Evolutionary conservation across 2,888 invertebrate genomes (phyloP), one percentile per base, ranked within the genome.

Genomic region (Chromoteleia sp.): DNA sequence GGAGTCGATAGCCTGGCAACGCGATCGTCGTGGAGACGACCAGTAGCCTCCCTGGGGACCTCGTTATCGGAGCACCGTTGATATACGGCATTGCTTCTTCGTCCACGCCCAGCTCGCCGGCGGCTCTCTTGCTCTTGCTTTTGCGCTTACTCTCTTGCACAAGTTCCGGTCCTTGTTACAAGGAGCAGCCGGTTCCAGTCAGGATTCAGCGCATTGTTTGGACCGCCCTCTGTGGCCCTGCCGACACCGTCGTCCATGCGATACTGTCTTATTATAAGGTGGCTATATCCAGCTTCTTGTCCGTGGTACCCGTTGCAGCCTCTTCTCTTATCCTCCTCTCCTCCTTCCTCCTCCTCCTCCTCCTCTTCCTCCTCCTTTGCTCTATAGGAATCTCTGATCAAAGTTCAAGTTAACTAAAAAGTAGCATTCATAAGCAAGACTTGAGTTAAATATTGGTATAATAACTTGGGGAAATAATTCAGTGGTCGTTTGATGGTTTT

Each of bases 21-120:
- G 63, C 73, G 80, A 56, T 75, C 80, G 59, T 83, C 84, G 79
- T 54, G 65, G 54, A 86, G 85, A 84, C 87, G 86, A 87, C 87
- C 88, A 84, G 89, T 89, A 90, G 90, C 87, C 88, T 89, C 88
- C 86, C 84, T n/a, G 87, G 87, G 86, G 88, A 89, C 89, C 90
- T 90, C 90, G 90, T 90, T 90, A 90, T 90, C 90, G 89, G 89
- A 87, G 87, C 87, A 86, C 88, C 88, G 89, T 90, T 90, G 90
- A 90, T 90, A 90, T 90, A 90, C 89, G 88, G 85, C 86, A 86
- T 85, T 86, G 87, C 85, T 84, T 71, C 86, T 81, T 84, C 83
- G 85, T 86, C 86, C 86, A 87, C 85, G 84, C 84, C 84, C 85
- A 83, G 73, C 83, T 78, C 58, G 78, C 78, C 68, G 82, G 68